Base-by-base conservation (phyloP, 2,888 invertebrate species). In the Polyploca ridens region DNA sequence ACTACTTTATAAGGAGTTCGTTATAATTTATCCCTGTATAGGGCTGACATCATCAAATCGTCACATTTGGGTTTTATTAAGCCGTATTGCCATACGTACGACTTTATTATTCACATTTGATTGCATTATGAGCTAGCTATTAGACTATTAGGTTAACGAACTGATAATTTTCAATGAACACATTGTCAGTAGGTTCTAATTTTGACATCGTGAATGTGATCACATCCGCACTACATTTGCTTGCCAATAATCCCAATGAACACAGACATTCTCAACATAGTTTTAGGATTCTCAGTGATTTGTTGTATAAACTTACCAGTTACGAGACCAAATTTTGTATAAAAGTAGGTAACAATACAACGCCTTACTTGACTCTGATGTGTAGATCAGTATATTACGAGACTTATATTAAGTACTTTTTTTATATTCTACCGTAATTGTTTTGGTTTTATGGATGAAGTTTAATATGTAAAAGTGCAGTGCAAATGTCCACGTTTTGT, bases 231-330 rank as follows among this genome's bases (percentile, higher is more conserved):
- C 67, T 66, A 62, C 65, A 63, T 62, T 65, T 69, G 70, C 67
- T 76, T 74, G 69, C 68, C 71, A 73, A 63, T 71, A 44, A 62
- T 74, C 70, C 68, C 71, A 73, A 63, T 71, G 41, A 62, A 65
- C 63, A 41, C 13, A 41, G 13, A 41, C 41, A 76, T 76, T 78
- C 81, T 81, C 81, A 79, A 79, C 66, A 70, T 76, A 76, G 73
- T 65, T 62, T 68, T 71, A 70, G 61, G 41, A 41, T 61, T 16
- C 19, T 54, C 54, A 54, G 54, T 54, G 54, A 54, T 54, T 54
- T 54, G n/a, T 54, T 54, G n/a, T 54, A 14, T 54, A 5, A 49
- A 19, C 54, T 54, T 16, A 54, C 7, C 54, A 54, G n/a, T 54
- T 54, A 54, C 8, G 7, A 49, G 49, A 49, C 49, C 7, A 16